Evolutionary conservation across 2,888 invertebrate genomes (phyloP).

Genomic region (Xestobium rufovillosum): DNA sequence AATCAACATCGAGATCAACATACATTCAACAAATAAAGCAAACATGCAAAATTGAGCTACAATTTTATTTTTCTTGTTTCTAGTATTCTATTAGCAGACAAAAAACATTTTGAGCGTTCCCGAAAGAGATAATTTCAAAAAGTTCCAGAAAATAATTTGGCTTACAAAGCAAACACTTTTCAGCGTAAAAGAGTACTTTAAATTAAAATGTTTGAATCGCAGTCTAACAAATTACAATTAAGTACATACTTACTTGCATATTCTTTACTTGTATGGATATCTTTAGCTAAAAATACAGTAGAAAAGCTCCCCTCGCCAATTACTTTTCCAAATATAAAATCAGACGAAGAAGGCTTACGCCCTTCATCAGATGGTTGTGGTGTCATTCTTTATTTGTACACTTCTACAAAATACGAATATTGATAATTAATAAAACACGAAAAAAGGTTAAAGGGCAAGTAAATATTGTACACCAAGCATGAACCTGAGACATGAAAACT

Average conservation of each 20-base stretch:
- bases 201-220: no score
- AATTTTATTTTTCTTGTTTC: no score
- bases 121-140: no score
- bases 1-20: no score
- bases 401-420: no score
- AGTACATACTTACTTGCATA: constrained; percentile 79
- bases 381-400: constrained; percentile 28
- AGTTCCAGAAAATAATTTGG: neutral
- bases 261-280: constrained; percentile 81
- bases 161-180: no score
- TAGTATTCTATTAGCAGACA: no score
- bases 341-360: constrained; percentile 69
- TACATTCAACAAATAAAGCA: no score
- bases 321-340: constrained; percentile 91
- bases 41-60: no score
- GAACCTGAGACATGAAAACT: constrained; percentile 1
- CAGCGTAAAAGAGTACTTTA: no score
- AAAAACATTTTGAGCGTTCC: no score
- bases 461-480: neutral
- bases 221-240: neutral
- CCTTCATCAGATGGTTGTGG: constrained; percentile 42
- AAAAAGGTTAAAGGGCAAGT: constrained; percentile 1
- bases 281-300: constrained; percentile 88
- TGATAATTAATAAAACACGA: constrained; percentile 15
- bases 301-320: constrained; percentile 98